Base-by-base conservation (phyloP, 2,888 invertebrate species). In the Hemithea aestivaria region DNA sequence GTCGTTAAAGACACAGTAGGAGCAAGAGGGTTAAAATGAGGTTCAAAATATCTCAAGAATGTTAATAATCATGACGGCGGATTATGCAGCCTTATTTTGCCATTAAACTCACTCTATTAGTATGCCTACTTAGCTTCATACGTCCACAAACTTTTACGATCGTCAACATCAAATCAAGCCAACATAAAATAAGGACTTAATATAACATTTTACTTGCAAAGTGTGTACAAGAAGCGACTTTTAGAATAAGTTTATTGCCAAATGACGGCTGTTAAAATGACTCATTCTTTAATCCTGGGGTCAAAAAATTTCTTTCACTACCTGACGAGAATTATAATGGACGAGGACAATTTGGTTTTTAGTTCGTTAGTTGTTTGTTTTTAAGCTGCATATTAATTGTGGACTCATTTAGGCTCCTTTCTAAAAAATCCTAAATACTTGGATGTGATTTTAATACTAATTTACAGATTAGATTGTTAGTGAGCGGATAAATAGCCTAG, bases 261-360 rank as follows among this genome's bases (percentile, higher is more conserved):
- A 67, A 71, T 77, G 75, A 74, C 76, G 70, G 72, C 65, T 64
- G 60, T 67, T 66, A 60, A 63, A 70, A 67, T 83, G 83, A 83
- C 58, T 82, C 82, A 82, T 71, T 59, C 66, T 66, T 61, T 69
- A 69, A 73, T 69, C 58, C 62, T 50, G 63, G 67, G 36, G 71
- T 68, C 66, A 80, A 73, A 72, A 65, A 72, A 79, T 72, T 73
- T 79, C 72, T 72, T 68, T 68, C 65, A 59, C 56, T 40, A 52
- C 56, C 56, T 62, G 79, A 59, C 45, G 49, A 42, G 82, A 68
- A 84, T 84, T 75, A 48, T 66, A 81, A 48, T 41, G 56, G 52
- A 58, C 39, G 45, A 73, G 76, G 76, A 78, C 62, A 65, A 66
- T 68, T 64, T 62, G 64, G 59, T 43, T 56, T 58, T 45, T 39